Evolutionary conservation across 2,888 invertebrate genomes (phyloP).

Genomic region (Harmothoe impar): DNA sequence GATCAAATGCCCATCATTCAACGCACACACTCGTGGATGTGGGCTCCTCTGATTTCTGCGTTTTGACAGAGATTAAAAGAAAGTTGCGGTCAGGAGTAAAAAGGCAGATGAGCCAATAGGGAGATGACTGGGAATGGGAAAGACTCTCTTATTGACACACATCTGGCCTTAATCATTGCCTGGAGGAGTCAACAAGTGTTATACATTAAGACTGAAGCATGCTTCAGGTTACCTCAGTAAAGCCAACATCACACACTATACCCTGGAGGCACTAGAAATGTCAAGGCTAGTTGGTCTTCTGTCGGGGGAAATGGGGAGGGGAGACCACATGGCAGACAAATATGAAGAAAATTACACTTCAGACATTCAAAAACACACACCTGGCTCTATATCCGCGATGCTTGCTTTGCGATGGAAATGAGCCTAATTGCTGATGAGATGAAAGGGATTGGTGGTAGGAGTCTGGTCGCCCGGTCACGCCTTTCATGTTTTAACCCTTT

Average conservation of each 20-base stretch:
- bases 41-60: background rate
- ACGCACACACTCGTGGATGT: background rate
- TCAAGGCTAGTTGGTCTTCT: conserved; percentile 20
- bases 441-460: conserved; percentile 43
- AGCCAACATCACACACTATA: conserved; percentile 5
- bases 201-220: conserved; percentile 39
- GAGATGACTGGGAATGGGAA: conserved; percentile 5
- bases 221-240: background rate
- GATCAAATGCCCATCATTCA: conserved; percentile 12
- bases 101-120: background rate
- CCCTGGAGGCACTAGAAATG: conserved; percentile 34
- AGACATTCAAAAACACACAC: background rate
- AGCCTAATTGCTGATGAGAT: conserved; percentile 49
- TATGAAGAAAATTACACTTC: background rate
- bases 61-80: background rate
- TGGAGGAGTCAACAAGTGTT: conserved; percentile 36
- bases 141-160: background rate
- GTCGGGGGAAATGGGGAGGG: background rate
- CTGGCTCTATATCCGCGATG: conserved; percentile 47
- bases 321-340: background rate
- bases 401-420: background rate
- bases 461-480: conserved; percentile 36
- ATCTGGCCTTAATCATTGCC: conserved; percentile 1
- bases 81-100: conserved; percentile 25
- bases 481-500: conserved; percentile 62